Evolutionary conservation across 2,888 invertebrate genomes (phyloP).

Genomic region (Cistogaster globosa): DNA sequence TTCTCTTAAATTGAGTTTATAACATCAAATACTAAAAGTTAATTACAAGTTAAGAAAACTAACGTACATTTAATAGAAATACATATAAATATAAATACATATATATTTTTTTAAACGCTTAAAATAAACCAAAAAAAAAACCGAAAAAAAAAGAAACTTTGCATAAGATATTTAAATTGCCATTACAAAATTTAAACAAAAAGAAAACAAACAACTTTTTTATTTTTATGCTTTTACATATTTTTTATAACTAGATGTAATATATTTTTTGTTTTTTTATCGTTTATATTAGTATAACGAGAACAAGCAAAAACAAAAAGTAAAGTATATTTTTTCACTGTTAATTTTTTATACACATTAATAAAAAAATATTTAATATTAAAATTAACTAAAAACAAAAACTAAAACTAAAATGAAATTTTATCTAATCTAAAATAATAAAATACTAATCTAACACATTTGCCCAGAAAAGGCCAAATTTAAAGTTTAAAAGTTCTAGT

Average conservation of each 20-base stretch:
- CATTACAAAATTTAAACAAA: conserved; percentile 30
- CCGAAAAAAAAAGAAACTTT: conserved; percentile 16
- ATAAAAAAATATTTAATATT: conserved; percentile 68
- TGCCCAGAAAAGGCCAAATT: not conserved
- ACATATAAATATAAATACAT: conserved; percentile 46
- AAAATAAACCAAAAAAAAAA: conserved; percentile 50
- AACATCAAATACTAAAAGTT: conserved; percentile 57
- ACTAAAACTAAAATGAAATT: conserved; percentile 37
- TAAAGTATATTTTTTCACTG: conserved; percentile 70
- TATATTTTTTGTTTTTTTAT: conserved; percentile 46
- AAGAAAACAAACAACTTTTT: conserved; percentile 48
- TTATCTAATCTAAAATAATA: conserved; percentile 49
- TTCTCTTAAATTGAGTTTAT: conserved; percentile 49
- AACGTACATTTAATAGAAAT: conserved; percentile 57
- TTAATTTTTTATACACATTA: conserved; percentile 73
- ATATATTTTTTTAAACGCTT: conserved; percentile 74
- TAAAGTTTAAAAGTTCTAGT: conserved; percentile 33
- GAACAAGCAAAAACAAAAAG: conserved; percentile 50
- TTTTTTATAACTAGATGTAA: conserved; percentile 66
- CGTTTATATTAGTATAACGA: conserved; percentile 63
- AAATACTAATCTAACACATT: conserved; percentile 27
- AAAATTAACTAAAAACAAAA: conserved; percentile 38
- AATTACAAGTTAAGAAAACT: conserved; percentile 54
- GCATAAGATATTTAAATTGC: conserved; percentile 50
- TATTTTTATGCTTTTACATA: conserved; percentile 57